A percentile compares a stretch with the other conserved stretches of the same genome.
phyloP scores from a whole-genome alignment of 2,888 invertebrate species.

The Amphipyra tragopoginis region DNA sequence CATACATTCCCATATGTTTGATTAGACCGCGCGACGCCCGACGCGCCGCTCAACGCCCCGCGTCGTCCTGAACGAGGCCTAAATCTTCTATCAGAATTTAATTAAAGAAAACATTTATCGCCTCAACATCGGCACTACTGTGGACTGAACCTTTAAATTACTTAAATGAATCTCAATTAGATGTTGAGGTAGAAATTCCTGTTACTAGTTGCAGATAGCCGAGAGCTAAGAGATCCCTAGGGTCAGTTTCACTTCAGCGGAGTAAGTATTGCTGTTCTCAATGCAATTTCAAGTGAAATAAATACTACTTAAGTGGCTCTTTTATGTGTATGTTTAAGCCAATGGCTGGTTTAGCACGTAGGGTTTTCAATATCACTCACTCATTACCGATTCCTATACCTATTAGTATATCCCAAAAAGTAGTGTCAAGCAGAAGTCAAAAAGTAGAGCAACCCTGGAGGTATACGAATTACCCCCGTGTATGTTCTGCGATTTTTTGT shows the following conservation, averaged over 20 bases:
- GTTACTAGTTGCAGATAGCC: conserved; percentile 1
- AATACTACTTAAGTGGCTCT: conserved; percentile 10
- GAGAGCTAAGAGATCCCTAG: conserved; percentile 24
- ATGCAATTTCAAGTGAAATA: conserved; percentile 11
- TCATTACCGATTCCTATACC: no score
- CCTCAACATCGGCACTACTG: neutral
- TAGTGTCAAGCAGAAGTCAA: no score
- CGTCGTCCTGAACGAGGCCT: no score
- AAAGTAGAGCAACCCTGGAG: no score
- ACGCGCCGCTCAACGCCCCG: no score
- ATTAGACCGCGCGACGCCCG: no score
- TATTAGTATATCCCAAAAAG: no score
- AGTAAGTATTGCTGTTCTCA: neutral
- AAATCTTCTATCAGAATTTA: neutral
- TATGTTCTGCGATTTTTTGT: no score
- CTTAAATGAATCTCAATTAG: conserved; percentile 32
- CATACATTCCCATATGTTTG: no score
- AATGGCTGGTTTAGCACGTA: no score
- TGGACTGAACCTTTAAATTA: neutral
- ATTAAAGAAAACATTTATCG: neutral
- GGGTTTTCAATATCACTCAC: no score
- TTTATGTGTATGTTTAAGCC: neutral
- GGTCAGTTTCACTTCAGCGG: conserved; percentile 19
- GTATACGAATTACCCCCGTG: no score
- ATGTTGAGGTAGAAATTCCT: conserved; percentile 13